A percentile compares a stretch with the other conserved stretches of the same genome.
Evolutionary conservation across 2,797 vertebrate genomes (phyloP).

Genomic region (Danio kyathit): DNA sequence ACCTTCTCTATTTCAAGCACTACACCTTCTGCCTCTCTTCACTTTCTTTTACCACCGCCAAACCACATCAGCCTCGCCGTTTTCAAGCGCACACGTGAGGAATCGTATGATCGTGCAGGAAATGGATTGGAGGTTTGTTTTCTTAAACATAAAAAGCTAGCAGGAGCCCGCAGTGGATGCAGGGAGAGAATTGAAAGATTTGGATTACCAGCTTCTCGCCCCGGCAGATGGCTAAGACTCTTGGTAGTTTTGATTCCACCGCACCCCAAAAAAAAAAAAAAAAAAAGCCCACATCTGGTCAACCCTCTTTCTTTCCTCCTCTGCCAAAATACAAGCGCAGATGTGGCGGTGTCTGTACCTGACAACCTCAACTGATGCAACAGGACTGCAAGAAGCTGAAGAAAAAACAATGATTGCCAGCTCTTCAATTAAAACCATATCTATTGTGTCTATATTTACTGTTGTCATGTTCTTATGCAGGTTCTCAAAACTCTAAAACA

Average conservation of each 20-base stretch:
- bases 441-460: not conserved
- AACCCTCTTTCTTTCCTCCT: conserved; percentile 59
- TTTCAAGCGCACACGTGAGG: conserved; percentile 62
- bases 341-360: conserved; percentile 73
- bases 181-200: conserved; percentile 38
- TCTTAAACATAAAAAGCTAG: conserved; percentile 64
- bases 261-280: conserved; percentile 75
- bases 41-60: not conserved
- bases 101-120: conserved; percentile 65
- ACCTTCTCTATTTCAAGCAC: conserved; percentile 55
- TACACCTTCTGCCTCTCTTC: conserved; percentile 29
- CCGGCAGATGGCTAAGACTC: conserved; percentile 86
- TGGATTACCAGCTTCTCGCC: conserved; percentile 67
- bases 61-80: conserved; percentile 59
- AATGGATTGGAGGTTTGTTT: conserved; percentile 68
- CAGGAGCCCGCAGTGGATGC: conserved; percentile 54
- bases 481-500: too few relatives aligned
- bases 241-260: conserved; percentile 80
- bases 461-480: too few relatives aligned
- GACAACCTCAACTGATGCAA: conserved; percentile 62
- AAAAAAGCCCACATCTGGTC: conserved; percentile 90
- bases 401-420: conserved; percentile 8
- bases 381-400: not conserved
- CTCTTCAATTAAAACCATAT: not conserved
- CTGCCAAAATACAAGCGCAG: conserved; percentile 72